Percentiles rank a stretch among this genome's conserved stretches.
Evolutionary conservation across 2,888 invertebrate genomes (phyloP).

Genomic region (Lucinisca nassula): DNA sequence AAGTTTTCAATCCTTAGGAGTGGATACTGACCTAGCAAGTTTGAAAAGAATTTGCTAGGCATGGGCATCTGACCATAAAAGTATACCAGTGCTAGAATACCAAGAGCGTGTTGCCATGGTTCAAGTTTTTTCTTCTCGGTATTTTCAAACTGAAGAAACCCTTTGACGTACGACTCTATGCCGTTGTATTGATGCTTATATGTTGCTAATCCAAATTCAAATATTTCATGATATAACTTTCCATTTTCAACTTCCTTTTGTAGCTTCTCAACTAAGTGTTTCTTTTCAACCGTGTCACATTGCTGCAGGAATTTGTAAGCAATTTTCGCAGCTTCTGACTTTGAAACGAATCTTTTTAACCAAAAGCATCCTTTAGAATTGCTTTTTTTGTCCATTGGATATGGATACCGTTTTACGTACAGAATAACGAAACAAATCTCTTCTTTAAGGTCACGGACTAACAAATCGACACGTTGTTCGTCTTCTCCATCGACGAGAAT

Average conservation of each 20-base stretch:
- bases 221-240: conserved; percentile 20
- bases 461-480: conserved; percentile 58
- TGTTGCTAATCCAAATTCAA: conserved; percentile 70
- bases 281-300: background rate
- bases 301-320: conserved; percentile 7
- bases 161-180: conserved; percentile 58
- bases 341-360: conserved; percentile 39
- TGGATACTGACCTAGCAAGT: conserved; percentile 16
- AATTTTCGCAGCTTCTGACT: conserved; percentile 33
- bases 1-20: conserved; percentile 49
- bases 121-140: background rate
- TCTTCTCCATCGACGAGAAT: conserved; percentile 74
- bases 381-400: conserved; percentile 6
- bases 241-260: conserved; percentile 26
- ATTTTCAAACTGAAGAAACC: conserved; percentile 41
- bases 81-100: conserved; percentile 52
- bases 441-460: conserved; percentile 40
- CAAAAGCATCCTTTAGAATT: conserved; percentile 11
- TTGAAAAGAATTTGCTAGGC: conserved; percentile 63
- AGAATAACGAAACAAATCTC: conserved; percentile 54
- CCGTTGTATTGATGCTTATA: conserved; percentile 64
- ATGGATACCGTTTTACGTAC: conserved; percentile 62
- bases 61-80: conserved; percentile 63
- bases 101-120: conserved; percentile 50
- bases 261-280: background rate